Base-by-base conservation (phyloP, 2,113 vertebrate species). In the Pipa parva region DNA sequence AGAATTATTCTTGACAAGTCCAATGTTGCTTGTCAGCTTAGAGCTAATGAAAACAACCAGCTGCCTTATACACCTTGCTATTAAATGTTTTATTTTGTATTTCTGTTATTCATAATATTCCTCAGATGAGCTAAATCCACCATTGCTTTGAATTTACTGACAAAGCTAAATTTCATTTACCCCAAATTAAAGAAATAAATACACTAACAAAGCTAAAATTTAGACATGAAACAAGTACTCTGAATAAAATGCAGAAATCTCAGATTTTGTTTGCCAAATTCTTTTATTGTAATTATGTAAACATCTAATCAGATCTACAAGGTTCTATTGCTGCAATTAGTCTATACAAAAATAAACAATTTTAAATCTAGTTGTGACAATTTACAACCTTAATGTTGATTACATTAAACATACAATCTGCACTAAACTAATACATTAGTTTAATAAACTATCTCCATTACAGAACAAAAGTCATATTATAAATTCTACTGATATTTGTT, bases 271-370 rank as follows among this genome's bases (percentile, higher is more conserved):
- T 93, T 85, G 83, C 85, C 87, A 92, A 93, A 84, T 88, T 85
- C 79, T 81, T 93, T 93, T 93, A 93, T 93, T 93, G 87, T 88
- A 72, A 83, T 84, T 82, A 87, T 82, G 84, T 86, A 86, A 88
- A 93, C 92, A 93, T 85, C 88, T 92, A 91, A 71, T 83, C 84
- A 87, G 84, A 75, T 85, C 89, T 91, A 92, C 90, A 92, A 86
- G 78, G 66, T 77, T 84, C 89, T 91, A 90, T 75, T 80, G 80
- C 84, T 85, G 77, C 74, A 82, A 78, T 86, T 86, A 76, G 85
- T 84, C 85, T 87, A 75, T 90, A 92, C 89, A 93, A 93, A 92
- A 91, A 91, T 90, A 91, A 84, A 88, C 80, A 79, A 77, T 77
- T 89, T 88, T 81, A 84, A 78, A 79, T 83, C 86, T 92, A 78